Evolutionary conservation across 2,888 invertebrate genomes (phyloP), one percentile per base, ranked within the genome.

Genomic region (Stenodema calcarata): DNA sequence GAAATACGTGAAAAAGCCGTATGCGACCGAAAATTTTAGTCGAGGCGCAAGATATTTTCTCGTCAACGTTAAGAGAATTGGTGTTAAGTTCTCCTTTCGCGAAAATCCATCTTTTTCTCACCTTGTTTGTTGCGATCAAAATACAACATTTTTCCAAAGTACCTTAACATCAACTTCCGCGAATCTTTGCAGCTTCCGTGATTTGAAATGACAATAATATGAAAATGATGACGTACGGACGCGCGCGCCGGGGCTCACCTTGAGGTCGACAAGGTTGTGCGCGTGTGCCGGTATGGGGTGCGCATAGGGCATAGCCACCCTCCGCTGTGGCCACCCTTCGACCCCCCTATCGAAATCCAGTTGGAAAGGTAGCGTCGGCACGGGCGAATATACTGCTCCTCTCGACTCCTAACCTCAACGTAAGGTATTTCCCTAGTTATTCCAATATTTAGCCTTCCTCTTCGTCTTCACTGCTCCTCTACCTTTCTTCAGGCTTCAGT

Each of bases 381-480:
- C 84, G 84, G 84, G 73, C 47, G 84, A 70, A 70, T 75, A 84
- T 84, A 84, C 84, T 28, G 44, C 84, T 35, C 82, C 84, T 75
- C 84, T 44, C 75, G 27, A 70, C 62, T 69, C 84, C 73, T 47
- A 70, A 75, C 16, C 47, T 54, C 82, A 84, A 73, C 84, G 84
- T 84, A 84, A 84, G 84, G 84, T 84, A 84, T 84, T 84, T 84
- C 41, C 78, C 35, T 84, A 84, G 75, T 84, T 84, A 44, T 84
- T 23, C 44, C 84, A 80, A 30, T 42, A 44, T 84, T 47, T 23
- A 73, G 84, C 84, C 84, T 84, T 84, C 75, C 44, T 75, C 84
- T 75, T 84, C 84, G 84, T 84, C 84, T 84, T 84, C 84, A 84
- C 75, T 75, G 84, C 84, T 47, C 84, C 78, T 18, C 78, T 42